phyloP scores from a whole-genome alignment of 2,888 invertebrate genomes.

The Acanthosepion esculentum region DNA sequence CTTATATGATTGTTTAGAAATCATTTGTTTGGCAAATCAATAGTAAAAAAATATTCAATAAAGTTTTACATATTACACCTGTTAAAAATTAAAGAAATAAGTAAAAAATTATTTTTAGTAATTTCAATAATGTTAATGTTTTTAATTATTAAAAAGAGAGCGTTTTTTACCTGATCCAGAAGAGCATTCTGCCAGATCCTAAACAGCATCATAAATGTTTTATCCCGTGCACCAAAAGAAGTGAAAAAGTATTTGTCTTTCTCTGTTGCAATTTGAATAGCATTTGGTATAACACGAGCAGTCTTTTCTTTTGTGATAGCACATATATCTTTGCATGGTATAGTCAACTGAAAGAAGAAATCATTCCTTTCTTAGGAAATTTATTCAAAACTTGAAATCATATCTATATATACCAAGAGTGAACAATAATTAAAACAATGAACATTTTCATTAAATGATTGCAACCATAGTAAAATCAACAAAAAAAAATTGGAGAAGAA shows the following conservation, averaged over 20 bases:
- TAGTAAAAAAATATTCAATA: background rate
- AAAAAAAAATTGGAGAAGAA: background rate
- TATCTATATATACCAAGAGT: background rate
- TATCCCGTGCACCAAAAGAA: constrained; percentile 94
- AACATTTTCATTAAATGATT: background rate
- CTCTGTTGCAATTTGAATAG: constrained; percentile 81
- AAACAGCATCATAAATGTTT: constrained; percentile 95
- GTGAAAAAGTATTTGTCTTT: constrained; percentile 92
- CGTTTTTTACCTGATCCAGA: constrained; percentile 82
- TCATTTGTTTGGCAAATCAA: background rate
- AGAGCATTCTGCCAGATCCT: constrained; percentile 96
- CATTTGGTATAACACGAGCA: constrained; percentile 91
- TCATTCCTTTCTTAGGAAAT: background rate
- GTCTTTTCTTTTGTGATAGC: constrained; percentile 87
- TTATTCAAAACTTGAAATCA: background rate
- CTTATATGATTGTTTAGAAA: background rate
- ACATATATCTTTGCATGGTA: constrained; percentile 92
- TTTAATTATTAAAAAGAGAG: background rate
- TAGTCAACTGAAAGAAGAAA: constrained; percentile 78
- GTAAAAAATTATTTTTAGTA: background rate
- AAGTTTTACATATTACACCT: background rate
- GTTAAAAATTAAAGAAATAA: background rate
- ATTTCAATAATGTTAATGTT: background rate
- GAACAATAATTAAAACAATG: background rate
- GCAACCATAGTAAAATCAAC: background rate